phyloP scores from a whole-genome alignment of 2,888 invertebrate species.

The Criorhina ranunculi region DNA sequence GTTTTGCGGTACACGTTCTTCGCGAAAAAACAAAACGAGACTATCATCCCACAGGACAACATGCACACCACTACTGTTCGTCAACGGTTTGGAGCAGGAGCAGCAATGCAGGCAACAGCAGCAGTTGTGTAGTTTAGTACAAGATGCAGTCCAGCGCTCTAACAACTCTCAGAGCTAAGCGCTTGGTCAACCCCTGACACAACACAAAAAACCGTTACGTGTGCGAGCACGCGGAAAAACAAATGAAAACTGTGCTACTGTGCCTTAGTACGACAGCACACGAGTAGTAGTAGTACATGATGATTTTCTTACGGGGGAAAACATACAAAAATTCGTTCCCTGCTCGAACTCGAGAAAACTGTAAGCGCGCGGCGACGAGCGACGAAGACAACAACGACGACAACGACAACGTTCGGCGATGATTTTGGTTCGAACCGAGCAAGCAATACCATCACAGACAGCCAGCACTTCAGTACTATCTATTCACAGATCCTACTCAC shows the following conservation, averaged over 20 bases:
- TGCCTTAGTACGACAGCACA: constrained; percentile 73
- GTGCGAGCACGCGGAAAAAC: constrained; percentile 85
- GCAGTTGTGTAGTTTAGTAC: constrained; percentile 47
- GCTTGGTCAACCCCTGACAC: constrained; percentile 69
- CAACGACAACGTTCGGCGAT: constrained; percentile 37
- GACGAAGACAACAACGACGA: constrained; percentile 62
- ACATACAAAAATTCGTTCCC: constrained; percentile 57
- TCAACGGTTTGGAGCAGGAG: constrained; percentile 65
- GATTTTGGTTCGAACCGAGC: constrained; percentile 63
- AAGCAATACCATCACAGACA: constrained; percentile 49
- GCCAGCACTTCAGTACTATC: constrained; percentile 32
- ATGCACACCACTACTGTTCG: constrained; percentile 69
- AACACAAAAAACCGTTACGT: constrained; percentile 79
- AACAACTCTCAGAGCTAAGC: constrained; percentile 67
- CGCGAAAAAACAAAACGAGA: constrained; percentile 69
- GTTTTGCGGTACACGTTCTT: constrained; percentile 51
- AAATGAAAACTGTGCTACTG: constrained; percentile 84
- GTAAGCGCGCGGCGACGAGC: constrained; percentile 78
- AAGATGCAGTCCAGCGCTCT: constrained; percentile 71
- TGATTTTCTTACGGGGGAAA: constrained; percentile 66
- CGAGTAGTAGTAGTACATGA: constrained; percentile 67
- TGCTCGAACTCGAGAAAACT: constrained; percentile 75
- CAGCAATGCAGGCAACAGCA: constrained; percentile 66
- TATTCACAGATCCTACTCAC: constrained; percentile 58
- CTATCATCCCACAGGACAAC: constrained; percentile 72